Conservation (phyloP, 2,888 invertebrate species). For the Elysia crispata region DNA sequence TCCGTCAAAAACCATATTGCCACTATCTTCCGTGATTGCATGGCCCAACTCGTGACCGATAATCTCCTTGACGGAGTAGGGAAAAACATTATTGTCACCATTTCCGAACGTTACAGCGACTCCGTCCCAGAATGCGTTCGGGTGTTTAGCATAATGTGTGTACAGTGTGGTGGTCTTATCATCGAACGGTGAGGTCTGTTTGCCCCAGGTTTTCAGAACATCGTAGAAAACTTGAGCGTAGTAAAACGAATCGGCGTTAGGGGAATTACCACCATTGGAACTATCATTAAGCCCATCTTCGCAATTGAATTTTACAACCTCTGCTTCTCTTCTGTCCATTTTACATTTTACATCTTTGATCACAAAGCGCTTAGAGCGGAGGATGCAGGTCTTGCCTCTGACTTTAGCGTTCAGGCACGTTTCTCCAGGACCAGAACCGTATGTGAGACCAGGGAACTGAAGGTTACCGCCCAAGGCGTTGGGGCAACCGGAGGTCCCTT, state of each 20-base stretch:
- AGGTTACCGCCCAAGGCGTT: background rate
- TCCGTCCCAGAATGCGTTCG: conserved; percentile 66
- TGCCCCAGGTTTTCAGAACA: no score
- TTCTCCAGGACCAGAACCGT: background rate
- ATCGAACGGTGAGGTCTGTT: no score
- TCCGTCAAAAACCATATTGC: background rate
- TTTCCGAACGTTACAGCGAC: conserved; percentile 59
- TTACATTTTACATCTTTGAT: background rate
- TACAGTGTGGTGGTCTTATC: no score
- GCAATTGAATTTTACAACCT: conserved; percentile 21
- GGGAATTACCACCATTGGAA: conserved; percentile 53
- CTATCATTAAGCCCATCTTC: conserved; percentile 38
- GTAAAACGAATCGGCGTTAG: conserved; percentile 53
- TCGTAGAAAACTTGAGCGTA: background rate
- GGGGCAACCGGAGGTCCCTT: background rate
- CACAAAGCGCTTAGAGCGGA: background rate
- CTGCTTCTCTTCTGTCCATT: background rate
- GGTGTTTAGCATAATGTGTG: conserved; percentile 58
- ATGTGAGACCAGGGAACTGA: conserved; percentile 7
- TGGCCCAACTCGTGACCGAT: conserved; percentile 58
- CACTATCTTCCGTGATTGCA: background rate
- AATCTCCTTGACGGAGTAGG: conserved; percentile 56
- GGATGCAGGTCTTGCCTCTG: background rate
- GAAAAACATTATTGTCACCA: conserved; percentile 53
- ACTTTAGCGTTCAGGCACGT: background rate